Evolutionary conservation across 2,888 invertebrate genomes (phyloP), one percentile per base, ranked within the genome.

Genomic region (Drosophila austrosaltans): DNA sequence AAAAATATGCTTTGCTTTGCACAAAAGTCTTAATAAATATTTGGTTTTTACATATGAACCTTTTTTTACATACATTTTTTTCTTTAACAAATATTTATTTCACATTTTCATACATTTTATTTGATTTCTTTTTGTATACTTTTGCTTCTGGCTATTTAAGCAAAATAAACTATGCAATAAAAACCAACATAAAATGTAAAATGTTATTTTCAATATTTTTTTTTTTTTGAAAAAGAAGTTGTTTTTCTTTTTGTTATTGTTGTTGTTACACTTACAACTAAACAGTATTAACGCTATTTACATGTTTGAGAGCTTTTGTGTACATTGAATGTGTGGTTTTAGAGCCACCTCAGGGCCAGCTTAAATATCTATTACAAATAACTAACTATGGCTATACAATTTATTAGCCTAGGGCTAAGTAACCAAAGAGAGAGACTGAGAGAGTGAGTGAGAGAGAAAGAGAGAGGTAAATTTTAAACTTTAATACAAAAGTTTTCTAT

Each of bases 241-340:
- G 64, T 36, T 10, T 39, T 40, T 12, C 16, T 4, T 48, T 16
- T n/a, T 40, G 20, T 20, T 44, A 2, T 22, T 48, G 48, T 25
- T 48, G 48, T 48, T 44, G 61, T 32, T 66, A 66, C 40, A 59
- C 75, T 82, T 70, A 79, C 58, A 63, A 61, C 73, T 70, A 56
- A 57, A 73, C 82, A 48, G 22, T 72, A 75, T 72, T 72, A 76
- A 72, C 22, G 16, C 48, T 48, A 48, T 48, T 48, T 48, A 48
- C 48, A 48, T 48, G 48, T 48, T 48, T 48, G 48, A 48, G 12
- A 25, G 22, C 25, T 25, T 25, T 48, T 48, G 48, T 42, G 48
- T 48, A 48, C 22, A 82, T 68, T 75, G 72, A 57, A 72, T 76
- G 88, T 75, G 87, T 75, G 87, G 76, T 68, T 83, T 83, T 83